Base-by-base conservation (phyloP, 2,888 invertebrate genomes). In the Hydrotaea diabolus region DNA sequence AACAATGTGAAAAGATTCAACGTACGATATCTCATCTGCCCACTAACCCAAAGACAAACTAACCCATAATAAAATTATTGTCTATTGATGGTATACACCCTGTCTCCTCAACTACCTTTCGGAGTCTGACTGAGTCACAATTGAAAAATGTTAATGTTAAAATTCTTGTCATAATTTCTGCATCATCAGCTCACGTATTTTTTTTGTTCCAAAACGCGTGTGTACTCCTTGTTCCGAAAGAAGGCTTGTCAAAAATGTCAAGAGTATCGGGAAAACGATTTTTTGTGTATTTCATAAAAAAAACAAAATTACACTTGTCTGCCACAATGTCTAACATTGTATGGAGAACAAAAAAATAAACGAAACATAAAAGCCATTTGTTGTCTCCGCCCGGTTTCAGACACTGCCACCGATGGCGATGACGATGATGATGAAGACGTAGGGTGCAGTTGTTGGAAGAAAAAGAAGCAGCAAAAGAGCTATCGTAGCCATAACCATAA, bases 271-370 rank as follows among this genome's bases (percentile, higher is more conserved):
- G 9, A 57, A 11, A 57, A 53, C 8, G 31, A 4, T 31, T 31
- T 31, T 31, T 31, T 31, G 2, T 39, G 39, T 39, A 39, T 39
- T 39, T 55, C 21, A 55, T 59, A 26, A 23, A 21, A 77, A 76
- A 82, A 76, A 79, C 82, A 73, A n/a, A 69, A 79, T 82, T 79
- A 77, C 79, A 85, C 85, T 85, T 85, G 85, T 85, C 85, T 85
- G 85, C 82, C 85, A 82, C 69, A 74, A 69, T 79, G 85, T 85
- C 85, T 85, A 72, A 79, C 77, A 15, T 43, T 49, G 39, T 31
- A 31, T 7, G 21, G 39, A 55, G 26, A 72, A 55, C 0, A 31
- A 49, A 71, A n/a, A n/a, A n/a, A n/a, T n/a, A n/a, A n/a, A n/a
- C n/a, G n/a, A n/a, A n/a, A n/a, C n/a, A n/a, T n/a, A n/a, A n/a